phyloP scores from a whole-genome alignment of 2,888 invertebrate genomes.

The Andricus curvator region DNA sequence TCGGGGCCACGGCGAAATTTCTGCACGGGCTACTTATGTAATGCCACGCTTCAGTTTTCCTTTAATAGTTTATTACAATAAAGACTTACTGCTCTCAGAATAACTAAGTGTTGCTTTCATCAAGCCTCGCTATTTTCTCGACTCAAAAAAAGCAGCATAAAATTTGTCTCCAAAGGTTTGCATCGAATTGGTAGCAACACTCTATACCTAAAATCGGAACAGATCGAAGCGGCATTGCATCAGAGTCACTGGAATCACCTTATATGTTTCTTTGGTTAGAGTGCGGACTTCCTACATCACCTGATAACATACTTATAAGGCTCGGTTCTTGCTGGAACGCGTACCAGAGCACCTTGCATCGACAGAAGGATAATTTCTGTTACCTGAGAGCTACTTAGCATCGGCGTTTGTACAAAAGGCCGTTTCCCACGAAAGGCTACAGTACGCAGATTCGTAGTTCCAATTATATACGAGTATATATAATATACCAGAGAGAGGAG shows the following conservation, averaged over 20 bases:
- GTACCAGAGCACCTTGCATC: slow-evolving; percentile 7
- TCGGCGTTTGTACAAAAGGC: slow-evolving; percentile 34
- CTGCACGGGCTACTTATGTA: too few relatives aligned
- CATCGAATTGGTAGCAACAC: not conserved
- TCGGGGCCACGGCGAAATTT: too few relatives aligned
- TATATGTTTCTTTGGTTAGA: slow-evolving; percentile 65
- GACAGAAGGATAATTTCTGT: slow-evolving; percentile 35
- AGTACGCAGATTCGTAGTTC: slow-evolving; percentile 11
- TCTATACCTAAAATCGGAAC: not conserved
- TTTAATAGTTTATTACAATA: too few relatives aligned
- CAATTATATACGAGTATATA: not conserved
- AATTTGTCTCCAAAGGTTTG: not conserved
- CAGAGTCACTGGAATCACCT: slow-evolving; percentile 52
- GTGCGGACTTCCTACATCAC: slow-evolving; percentile 69
- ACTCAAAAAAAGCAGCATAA: too few relatives aligned
- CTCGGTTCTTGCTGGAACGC: slow-evolving; percentile 51
- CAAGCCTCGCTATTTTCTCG: too few relatives aligned
- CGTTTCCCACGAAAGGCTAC: slow-evolving; percentile 6
- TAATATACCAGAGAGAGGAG: not conserved
- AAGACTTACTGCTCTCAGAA: too few relatives aligned
- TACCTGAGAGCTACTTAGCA: slow-evolving; percentile 23
- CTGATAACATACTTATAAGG: slow-evolving; percentile 71
- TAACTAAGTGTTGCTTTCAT: too few relatives aligned
- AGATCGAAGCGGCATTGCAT: not conserved
- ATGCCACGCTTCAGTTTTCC: too few relatives aligned